These are phyloP conservation scores for Cantharis nigra DNA, from an alignment of 2,888 invertebrate genomes.

Conservation along the genomic window DNA sequence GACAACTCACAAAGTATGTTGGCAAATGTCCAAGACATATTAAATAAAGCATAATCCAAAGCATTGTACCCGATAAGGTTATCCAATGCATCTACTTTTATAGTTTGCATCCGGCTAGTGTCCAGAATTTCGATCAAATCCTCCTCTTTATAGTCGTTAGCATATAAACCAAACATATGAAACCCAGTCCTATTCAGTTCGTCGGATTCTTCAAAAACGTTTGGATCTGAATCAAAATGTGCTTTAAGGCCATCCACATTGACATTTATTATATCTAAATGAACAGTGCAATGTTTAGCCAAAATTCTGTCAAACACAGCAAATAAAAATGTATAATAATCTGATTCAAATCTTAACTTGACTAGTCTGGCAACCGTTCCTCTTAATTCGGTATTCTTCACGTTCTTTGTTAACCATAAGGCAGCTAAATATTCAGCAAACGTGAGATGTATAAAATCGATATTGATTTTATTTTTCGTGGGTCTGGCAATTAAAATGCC, in stretches of 20 bases:
- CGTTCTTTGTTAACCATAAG: not conserved
- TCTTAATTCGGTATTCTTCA: not conserved
- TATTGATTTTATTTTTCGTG: not conserved
- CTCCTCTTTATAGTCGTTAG: not conserved
- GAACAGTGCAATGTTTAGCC: not conserved
- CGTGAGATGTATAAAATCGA: not conserved
- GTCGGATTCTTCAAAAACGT: not conserved
- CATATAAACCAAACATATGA: not conserved
- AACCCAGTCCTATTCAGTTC: not conserved
- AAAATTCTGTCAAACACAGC: not conserved
- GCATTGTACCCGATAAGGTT: not conserved
- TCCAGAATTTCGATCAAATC: not conserved
- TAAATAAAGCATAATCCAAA: not conserved
- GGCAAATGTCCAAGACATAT: not conserved
- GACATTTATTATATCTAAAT: not conserved
- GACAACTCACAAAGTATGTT: not conserved
- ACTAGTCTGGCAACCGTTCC: not conserved
- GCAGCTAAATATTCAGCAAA: not conserved
- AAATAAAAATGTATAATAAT: not conserved
- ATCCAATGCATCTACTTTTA: not conserved
- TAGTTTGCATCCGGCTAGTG: not conserved
- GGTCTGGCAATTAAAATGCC: not conserved
- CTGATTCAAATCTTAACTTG: not conserved
- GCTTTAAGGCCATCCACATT: not conserved
- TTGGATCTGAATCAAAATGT: not conserved